A percentile compares a stretch with the other conserved stretches of the same genome.
phyloP scores from a whole-genome alignment of 2,888 invertebrate genomes.

The Campaea margaritaria region DNA sequence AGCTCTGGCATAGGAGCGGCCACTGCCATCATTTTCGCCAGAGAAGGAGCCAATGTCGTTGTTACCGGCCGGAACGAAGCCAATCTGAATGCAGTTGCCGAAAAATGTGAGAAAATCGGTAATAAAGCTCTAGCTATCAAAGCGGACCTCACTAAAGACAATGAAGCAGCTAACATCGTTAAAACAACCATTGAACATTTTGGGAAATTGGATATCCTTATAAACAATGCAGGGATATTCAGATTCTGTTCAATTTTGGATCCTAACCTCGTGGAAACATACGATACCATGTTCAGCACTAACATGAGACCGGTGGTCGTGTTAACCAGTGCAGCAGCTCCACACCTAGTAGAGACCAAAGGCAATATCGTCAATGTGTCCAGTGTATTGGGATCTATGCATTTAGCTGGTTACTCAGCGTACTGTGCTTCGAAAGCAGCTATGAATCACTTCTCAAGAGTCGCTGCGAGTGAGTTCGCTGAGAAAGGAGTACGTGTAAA shows the following conservation, averaged over 20 bases:
- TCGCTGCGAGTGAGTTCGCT: conserved; percentile 87
- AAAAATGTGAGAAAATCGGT: conserved; percentile 39
- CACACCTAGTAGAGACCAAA: conserved; percentile 51
- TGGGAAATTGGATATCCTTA: conserved; percentile 53
- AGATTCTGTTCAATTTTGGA: conserved; percentile 36
- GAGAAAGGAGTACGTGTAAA: conserved; percentile 89
- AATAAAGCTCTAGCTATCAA: conserved; percentile 45
- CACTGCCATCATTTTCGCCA: conserved; percentile 86
- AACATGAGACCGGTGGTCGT: conserved; percentile 54
- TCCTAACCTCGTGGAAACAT: conserved; percentile 40
- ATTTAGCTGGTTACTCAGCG: conserved; percentile 55
- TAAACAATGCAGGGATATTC: conserved; percentile 57
- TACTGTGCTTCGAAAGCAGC: conserved; percentile 54
- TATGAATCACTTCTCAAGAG: conserved; percentile 51
- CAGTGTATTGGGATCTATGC: conserved; percentile 41
- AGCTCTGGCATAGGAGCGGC: conserved; percentile 89
- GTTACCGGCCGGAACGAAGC: conserved; percentile 87
- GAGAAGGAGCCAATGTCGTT: conserved; percentile 85
- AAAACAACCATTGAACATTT: conserved; percentile 50
- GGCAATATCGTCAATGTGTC: conserved; percentile 61
- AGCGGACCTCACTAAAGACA: conserved; percentile 55
- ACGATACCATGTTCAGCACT: conserved; percentile 51
- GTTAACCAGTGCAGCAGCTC: conserved; percentile 51
- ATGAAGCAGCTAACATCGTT: conserved; percentile 47
- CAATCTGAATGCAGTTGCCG: conserved; percentile 85